phyloP scores from a whole-genome alignment of 1,140 invertebrate genomes.

The Solen grandis region DNA sequence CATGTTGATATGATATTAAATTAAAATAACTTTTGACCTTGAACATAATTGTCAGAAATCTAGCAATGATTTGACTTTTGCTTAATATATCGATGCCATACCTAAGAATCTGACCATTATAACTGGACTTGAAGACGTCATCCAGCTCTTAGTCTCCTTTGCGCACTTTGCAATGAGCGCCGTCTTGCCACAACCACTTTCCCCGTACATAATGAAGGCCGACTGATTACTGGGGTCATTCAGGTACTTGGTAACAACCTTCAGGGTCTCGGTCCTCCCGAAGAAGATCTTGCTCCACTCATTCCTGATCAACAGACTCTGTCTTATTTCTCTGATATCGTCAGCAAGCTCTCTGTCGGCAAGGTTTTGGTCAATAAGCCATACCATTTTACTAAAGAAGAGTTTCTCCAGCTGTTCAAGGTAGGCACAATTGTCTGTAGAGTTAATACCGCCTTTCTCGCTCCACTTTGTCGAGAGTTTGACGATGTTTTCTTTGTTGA shows the following conservation, averaged over 20 bases:
- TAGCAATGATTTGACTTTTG: too few species aligned
- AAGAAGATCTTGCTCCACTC: conserved; percentile 95
- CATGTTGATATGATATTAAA: too few species aligned
- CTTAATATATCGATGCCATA: too few species aligned
- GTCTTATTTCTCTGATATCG: conserved; percentile 88
- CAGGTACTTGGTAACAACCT: conserved; percentile 87
- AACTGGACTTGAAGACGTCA: conserved; percentile 34
- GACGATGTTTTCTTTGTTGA: conserved; percentile 64
- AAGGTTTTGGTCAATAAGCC: conserved; percentile 84
- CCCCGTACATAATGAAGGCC: conserved; percentile 70
- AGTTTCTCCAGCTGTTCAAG: conserved; percentile 47
- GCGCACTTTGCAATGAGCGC: conserved; percentile 69
- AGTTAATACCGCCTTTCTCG: conserved; percentile 91
- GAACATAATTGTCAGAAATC: too few species aligned
- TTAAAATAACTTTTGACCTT: too few species aligned
- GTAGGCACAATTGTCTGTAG: conserved; percentile 82
- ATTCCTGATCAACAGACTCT: conserved; percentile 96
- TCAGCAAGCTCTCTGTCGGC: conserved; percentile 82
- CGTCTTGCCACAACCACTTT: conserved; percentile 76
- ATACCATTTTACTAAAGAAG: conserved; percentile 96
- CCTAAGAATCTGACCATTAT: conserved; percentile 45
- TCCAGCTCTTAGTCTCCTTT: conserved; percentile 10
- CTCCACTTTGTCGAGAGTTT: conserved; percentile 91
- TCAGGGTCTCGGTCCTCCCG: conserved; percentile 82
- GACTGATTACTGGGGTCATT: conserved; percentile 81